phyloP scores from a whole-genome alignment of 2,113 vertebrate genomes.

The Sapajus apella region DNA sequence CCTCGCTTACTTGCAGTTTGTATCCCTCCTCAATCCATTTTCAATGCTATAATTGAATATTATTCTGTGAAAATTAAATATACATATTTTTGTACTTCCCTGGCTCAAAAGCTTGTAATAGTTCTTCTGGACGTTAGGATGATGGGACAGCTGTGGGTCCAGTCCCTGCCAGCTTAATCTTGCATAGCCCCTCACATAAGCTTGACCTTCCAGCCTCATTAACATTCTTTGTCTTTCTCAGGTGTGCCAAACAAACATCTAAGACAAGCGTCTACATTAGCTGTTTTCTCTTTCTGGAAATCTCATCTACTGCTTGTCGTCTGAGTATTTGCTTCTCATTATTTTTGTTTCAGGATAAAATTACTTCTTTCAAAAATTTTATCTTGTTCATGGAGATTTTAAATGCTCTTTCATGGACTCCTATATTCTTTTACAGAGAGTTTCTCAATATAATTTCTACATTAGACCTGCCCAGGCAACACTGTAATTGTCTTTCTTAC shows the following conservation, averaged over 20 bases:
- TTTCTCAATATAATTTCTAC: not conserved
- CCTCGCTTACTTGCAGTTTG: not conserved
- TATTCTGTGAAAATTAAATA: not conserved
- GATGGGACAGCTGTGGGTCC: not conserved
- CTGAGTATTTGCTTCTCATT: not conserved
- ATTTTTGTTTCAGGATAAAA: not conserved
- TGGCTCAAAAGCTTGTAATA: not conserved
- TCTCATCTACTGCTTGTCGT: not conserved
- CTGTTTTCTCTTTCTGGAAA: not conserved
- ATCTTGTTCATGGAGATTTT: not conserved
- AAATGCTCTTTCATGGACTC: not conserved
- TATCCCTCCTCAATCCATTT: not conserved
- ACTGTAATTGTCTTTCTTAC: not conserved
- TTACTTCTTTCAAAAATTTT: not conserved
- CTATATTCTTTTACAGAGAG: not conserved
- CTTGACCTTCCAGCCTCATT: rapidly evolving
- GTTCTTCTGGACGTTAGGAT: not conserved
- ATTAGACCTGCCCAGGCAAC: not conserved
- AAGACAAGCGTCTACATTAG: not conserved
- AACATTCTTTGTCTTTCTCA: not conserved
- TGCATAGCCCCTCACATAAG: not conserved
- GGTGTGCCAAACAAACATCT: not conserved
- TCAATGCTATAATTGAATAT: not conserved
- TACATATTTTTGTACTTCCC: not conserved
- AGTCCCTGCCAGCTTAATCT: rapidly evolving